Evolutionary conservation across 2,888 invertebrate species (phyloP), one percentile per base, ranked within the genome.

Genomic region (Heteromurus nitidus): DNA sequence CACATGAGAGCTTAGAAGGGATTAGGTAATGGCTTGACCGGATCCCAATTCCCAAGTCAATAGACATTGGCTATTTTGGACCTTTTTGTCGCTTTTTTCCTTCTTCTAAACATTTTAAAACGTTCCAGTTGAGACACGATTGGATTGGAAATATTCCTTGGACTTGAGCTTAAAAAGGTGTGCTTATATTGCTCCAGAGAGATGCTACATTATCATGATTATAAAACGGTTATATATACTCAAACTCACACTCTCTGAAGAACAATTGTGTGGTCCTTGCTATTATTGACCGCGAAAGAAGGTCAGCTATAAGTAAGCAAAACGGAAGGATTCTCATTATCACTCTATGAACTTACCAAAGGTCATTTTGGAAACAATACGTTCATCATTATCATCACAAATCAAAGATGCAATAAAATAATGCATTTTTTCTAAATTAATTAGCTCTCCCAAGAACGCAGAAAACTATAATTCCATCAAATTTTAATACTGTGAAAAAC

Each of bases 61-160:
- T n/a, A n/a, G n/a, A n/a, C n/a, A n/a, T n/a, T n/a, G n/a, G n/a
- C n/a, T n/a, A n/a, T n/a, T n/a, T n/a, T n/a, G n/a, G n/a, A n/a
- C n/a, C n/a, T n/a, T n/a, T n/a, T n/a, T n/a, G n/a, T n/a, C n/a
- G n/a, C n/a, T n/a, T n/a, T n/a, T n/a, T n/a, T n/a, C n/a, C n/a
- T n/a, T n/a, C n/a, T n/a, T n/a, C n/a, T n/a, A n/a, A n/a, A n/a
- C n/a, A n/a, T n/a, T n/a, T n/a, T n/a, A n/a, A n/a, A n/a, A 5
- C 18, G 50, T 70, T 70, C 70, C 58, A 70, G 70, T 70, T 70
- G 58, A 58, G 58, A 70, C 70, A 26, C 20, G 70, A 42, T 70
- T 53, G 53, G 55, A 13, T 20, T 58, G 20, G 62, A 64, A 30
- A 18, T 18, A 18, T 26, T 47, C 70, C 70, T 70, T 70, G 70